Evolutionary conservation across 2,888 invertebrate species (phyloP).

Genomic region (Drosophila tripunctata): DNA sequence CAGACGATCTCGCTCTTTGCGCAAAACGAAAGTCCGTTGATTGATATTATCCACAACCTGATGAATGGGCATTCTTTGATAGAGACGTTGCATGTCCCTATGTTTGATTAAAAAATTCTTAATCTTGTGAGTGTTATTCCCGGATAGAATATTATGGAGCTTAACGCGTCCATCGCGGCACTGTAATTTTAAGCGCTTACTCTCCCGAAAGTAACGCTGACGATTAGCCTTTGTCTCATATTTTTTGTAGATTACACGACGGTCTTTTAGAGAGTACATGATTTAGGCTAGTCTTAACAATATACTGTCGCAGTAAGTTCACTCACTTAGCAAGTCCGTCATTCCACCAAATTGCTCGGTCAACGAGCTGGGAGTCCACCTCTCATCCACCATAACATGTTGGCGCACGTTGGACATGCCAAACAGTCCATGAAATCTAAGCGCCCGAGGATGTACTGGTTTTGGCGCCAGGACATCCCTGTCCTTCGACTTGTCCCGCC

Average conservation of each 20-base stretch:
- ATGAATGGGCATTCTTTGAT: slow-evolving; percentile 81
- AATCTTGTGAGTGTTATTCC: slow-evolving; percentile 74
- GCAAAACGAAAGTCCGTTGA: slow-evolving; percentile 82
- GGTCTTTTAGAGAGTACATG: slow-evolving; percentile 54
- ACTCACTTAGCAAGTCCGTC: slow-evolving; percentile 80
- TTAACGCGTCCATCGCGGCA: slow-evolving; percentile 80
- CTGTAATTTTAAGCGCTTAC: slow-evolving; percentile 70
- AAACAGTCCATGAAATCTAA: slow-evolving; percentile 82
- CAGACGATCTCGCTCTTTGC: slow-evolving; percentile 83
- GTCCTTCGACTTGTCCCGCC: slow-evolving; percentile 42
- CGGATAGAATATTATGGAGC: slow-evolving; percentile 73
- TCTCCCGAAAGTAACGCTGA: slow-evolving; percentile 56
- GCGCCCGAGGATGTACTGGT: slow-evolving; percentile 77
- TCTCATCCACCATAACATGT: slow-evolving; percentile 81
- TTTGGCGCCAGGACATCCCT: slow-evolving; percentile 68
- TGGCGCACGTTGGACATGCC: slow-evolving; percentile 79
- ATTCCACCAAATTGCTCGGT: slow-evolving; percentile 81
- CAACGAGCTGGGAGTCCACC: slow-evolving; percentile 80
- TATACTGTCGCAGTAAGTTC: not conserved
- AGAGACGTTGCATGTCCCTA: slow-evolving; percentile 82
- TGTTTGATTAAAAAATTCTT: slow-evolving; percentile 80
- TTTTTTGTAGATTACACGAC: slow-evolving; percentile 69
- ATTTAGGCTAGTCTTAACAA: not conserved
- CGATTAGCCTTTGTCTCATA: slow-evolving; percentile 75
- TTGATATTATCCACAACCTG: slow-evolving; percentile 82